A percentile compares a stretch with the other conserved stretches of the same genome.
Evolutionary conservation across 2,797 vertebrate species (phyloP).

Genomic region (Xyrichtys novacula): DNA sequence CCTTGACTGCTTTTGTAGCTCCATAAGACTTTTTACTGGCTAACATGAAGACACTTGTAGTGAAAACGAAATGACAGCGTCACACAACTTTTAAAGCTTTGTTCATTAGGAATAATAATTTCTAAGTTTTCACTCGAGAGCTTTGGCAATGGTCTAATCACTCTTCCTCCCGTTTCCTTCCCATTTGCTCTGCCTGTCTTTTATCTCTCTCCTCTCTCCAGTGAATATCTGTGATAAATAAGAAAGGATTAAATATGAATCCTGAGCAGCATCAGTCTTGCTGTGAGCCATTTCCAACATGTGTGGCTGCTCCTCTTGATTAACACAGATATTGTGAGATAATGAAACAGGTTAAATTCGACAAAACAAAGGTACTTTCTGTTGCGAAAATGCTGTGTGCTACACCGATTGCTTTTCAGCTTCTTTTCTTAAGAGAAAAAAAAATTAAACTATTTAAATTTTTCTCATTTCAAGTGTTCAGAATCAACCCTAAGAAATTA

Average conservation of each 20-base stretch:
- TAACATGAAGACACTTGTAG: too few species aligned
- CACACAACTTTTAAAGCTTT: conserved; percentile 5
- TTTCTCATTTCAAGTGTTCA: too few species aligned
- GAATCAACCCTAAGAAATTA: too few species aligned
- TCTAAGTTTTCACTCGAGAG: conserved; percentile 43
- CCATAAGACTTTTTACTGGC: too few species aligned
- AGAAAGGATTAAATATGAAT: conserved; percentile 74
- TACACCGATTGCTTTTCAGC: background rate
- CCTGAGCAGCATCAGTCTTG: conserved; percentile 71
- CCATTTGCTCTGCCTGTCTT: conserved; percentile 35
- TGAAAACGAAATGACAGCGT: background rate
- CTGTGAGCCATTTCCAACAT: conserved; percentile 59
- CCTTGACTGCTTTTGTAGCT: too few species aligned
- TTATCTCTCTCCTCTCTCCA: conserved; percentile 54
- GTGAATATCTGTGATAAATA: conserved; percentile 73
- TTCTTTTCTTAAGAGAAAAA: background rate
- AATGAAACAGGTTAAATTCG: conserved; percentile 70
- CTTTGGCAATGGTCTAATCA: conserved; percentile 33
- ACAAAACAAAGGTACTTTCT: conserved; percentile 57
- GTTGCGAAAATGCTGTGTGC: background rate
- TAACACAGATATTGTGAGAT: conserved; percentile 68
- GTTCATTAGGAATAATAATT: too few species aligned
- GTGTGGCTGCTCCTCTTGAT: conserved; percentile 54
- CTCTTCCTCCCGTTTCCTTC: conserved; percentile 38
- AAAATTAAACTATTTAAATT: too few species aligned